A percentile compares a stretch with the other conserved stretches of the same genome.
phyloP scores from a whole-genome alignment of 2,113 vertebrate genomes.

The Megaceryle maxima region DNA sequence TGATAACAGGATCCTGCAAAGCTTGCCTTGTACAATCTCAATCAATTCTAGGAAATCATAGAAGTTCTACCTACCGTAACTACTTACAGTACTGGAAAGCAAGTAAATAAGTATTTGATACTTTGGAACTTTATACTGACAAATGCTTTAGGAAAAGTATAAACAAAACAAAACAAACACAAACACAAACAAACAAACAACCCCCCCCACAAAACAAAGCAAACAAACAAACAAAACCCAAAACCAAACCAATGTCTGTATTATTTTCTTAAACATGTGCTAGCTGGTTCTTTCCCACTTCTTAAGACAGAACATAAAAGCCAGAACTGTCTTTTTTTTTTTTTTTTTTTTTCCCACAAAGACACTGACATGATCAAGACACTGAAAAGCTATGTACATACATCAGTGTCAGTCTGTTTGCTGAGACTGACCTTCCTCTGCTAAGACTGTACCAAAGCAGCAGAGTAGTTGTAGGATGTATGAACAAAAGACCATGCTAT shows the following conservation, averaged over 20 bases:
- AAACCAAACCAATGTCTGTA: neutral
- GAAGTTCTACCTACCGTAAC: neutral
- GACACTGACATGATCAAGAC: neutral
- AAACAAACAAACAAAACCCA: neutral
- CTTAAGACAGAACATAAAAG: neutral
- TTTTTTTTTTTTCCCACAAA: neutral
- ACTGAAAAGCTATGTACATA: neutral
- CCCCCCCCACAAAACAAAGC: no score
- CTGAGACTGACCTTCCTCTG: neutral
- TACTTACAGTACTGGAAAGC: neutral
- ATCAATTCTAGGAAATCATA: neutral
- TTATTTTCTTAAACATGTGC: neutral
- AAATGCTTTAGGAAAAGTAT: neutral
- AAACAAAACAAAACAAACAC: no score
- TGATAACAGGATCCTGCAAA: neutral
- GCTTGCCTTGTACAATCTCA: neutral
- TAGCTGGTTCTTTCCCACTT: neutral
- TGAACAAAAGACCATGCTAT: neutral
- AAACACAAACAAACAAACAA: neutral
- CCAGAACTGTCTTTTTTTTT: neutral
- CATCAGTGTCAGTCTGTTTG: neutral
- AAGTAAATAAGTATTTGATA: neutral
- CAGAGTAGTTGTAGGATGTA: neutral
- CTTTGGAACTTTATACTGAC: neutral
- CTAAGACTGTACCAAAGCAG: neutral